These are phyloP conservation scores for Agapornis roseicollis DNA, from an alignment of 2,113 vertebrate genomes.

Conservation along the genomic window DNA sequence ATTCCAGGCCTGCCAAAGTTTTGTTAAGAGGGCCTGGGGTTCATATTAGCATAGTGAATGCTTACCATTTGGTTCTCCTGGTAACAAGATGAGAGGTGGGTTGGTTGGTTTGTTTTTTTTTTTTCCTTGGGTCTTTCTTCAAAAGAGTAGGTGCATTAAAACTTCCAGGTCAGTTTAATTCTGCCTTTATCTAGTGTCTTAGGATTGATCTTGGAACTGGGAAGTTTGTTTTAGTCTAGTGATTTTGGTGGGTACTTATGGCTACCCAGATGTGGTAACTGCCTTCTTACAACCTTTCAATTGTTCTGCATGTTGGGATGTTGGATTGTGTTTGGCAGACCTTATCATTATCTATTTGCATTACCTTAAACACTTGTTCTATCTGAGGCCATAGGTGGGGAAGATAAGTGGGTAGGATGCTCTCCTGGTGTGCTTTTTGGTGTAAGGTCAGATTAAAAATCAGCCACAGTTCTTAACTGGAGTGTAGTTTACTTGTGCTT, in stretches of 20 bases:
- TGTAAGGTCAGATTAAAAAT: not conserved
- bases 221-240: not conserved
- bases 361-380: not conserved
- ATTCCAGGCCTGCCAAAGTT: fast-evolving
- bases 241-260: not conserved
- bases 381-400: not conserved
- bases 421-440: not conserved
- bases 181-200: not conserved
- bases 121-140: not conserved
- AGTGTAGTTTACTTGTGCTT: not conserved
- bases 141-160: not conserved
- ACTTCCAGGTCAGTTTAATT: not conserved
- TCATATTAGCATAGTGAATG: not conserved
- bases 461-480: not conserved
- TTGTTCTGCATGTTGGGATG: not conserved
- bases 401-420: not conserved
- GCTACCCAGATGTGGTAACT: not conserved
- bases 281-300: not conserved
- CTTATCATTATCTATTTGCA: not conserved
- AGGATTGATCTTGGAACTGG: not conserved
- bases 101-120: not conserved
- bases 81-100: not conserved
- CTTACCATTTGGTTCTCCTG: not conserved
- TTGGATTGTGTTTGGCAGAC: not conserved
- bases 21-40: not conserved